A percentile compares a stretch with the other conserved stretches of the same genome.
Conservation (phyloP, 2,113 vertebrate genomes). For the Elanus axillaris region DNA sequence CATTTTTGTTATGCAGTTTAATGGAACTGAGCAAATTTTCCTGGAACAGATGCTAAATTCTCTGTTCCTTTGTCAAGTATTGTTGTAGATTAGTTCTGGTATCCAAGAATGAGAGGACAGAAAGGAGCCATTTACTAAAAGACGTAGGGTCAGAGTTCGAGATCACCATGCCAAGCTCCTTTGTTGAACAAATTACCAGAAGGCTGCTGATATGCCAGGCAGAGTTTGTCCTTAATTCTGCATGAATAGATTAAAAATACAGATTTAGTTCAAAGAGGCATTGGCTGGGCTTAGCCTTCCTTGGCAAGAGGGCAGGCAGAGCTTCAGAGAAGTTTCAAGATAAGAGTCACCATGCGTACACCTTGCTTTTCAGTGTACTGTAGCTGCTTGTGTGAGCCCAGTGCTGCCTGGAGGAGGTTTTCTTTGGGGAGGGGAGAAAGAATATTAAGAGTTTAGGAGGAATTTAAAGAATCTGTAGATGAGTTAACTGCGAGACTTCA, state of each 20-base stretch:
- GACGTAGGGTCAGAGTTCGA: not conserved
- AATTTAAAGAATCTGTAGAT: not conserved
- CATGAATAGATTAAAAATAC: not conserved
- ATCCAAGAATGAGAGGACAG: not conserved
- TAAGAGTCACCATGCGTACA: not conserved
- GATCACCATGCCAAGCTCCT: not conserved
- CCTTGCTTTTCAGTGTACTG: not conserved
- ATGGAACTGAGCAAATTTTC: not conserved
- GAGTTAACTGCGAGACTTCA: not conserved
- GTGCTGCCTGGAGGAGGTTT: not conserved
- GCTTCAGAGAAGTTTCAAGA: not conserved
- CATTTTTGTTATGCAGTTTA: not conserved
- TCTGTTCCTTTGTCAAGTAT: not conserved
- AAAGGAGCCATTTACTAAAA: slow-evolving; percentile 5
- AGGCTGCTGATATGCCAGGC: not conserved
- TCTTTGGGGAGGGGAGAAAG: not conserved
- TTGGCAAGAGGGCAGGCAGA: not conserved
- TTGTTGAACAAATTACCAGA: slow-evolving; percentile 21
- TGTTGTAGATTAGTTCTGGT: not conserved
- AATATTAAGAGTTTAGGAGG: not conserved
- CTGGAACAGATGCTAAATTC: slow-evolving; percentile 2
- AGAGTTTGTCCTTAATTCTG: not conserved
- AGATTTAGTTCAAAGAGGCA: not conserved
- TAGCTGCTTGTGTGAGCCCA: not conserved
- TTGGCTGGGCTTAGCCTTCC: not conserved